A percentile compares a stretch with the other conserved stretches of the same genome.
These are phyloP conservation scores for Nothobranchius furzeri DNA, from an alignment of 2,113 vertebrate species.

Conservation along the genomic window DNA sequence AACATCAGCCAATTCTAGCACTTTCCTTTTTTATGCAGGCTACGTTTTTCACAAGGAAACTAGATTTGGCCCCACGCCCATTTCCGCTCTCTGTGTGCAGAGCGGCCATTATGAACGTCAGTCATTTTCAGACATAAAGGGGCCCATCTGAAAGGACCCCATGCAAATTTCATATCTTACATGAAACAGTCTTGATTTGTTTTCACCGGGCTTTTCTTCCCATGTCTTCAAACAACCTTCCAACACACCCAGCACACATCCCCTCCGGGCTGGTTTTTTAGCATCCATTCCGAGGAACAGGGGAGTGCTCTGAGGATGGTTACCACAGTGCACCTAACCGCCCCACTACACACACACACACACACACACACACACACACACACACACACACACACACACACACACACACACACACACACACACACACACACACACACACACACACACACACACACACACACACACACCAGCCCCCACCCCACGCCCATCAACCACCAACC, in stretches of 20 bases:
- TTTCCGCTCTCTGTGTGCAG: slow-evolving; percentile 78
- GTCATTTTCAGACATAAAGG: slow-evolving; percentile 78
- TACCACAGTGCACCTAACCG: slow-evolving; percentile 45
- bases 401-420: slow-evolving; percentile 12
- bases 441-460: slow-evolving; percentile 19
- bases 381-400: slow-evolving; percentile 5
- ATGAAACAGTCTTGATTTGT: slow-evolving; percentile 82
- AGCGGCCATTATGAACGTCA: slow-evolving; percentile 83
- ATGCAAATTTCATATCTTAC: slow-evolving; percentile 82
- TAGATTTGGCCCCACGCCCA: slow-evolving; percentile 78
- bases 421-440: slow-evolving; percentile 19
- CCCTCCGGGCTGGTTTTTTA: slow-evolving; percentile 67
- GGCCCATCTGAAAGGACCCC: slow-evolving; percentile 82
- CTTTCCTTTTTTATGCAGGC: slow-evolving; percentile 79
- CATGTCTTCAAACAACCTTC: slow-evolving; percentile 62
- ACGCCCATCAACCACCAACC: slow-evolving; percentile 7
- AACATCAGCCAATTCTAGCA: slow-evolving; percentile 80
- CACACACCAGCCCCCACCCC: background rate
- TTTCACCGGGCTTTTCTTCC: slow-evolving; percentile 67
- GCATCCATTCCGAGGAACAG: slow-evolving; percentile 67
- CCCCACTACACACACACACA: slow-evolving; percentile 11
- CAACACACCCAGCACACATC: slow-evolving; percentile 6
- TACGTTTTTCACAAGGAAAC: slow-evolving; percentile 58
- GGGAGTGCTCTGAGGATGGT: slow-evolving; percentile 61
- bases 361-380: slow-evolving; percentile 4